Percentiles rank a stretch among this genome's conserved stretches.
Evolutionary conservation across 1,140 invertebrate genomes (phyloP).

Genomic region (Pseudomyrmex cubaensis): DNA sequence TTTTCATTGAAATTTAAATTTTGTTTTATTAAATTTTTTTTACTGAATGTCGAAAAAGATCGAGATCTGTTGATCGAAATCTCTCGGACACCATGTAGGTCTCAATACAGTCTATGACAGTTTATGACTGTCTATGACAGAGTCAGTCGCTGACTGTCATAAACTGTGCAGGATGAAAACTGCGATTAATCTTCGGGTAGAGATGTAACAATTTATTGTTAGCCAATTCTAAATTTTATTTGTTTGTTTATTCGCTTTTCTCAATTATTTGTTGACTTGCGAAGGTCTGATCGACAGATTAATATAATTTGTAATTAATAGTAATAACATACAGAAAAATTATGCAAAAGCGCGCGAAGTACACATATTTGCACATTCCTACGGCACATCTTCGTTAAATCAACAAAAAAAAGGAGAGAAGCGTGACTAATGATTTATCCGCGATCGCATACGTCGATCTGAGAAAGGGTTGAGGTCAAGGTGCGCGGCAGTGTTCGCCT

Average conservation of each 20-base stretch:
- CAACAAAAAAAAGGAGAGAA: conserved; percentile 56
- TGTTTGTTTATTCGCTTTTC: neutral
- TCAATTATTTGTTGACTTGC: conserved; percentile 27
- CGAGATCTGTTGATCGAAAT: too few species aligned
- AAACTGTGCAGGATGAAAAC: neutral
- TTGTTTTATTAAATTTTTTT: too few species aligned
- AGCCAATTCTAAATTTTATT: neutral
- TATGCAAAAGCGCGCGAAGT: conserved; percentile 40
- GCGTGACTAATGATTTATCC: conserved; percentile 64
- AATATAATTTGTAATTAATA: conserved; percentile 22
- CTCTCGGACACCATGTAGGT: too few species aligned
- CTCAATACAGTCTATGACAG: too few species aligned
- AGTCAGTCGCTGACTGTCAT: neutral
- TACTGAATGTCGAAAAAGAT: too few species aligned
- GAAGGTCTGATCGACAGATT: conserved; percentile 43
- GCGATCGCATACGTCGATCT: conserved; percentile 50
- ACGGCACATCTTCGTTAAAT: conserved; percentile 58
- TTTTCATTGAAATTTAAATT: too few species aligned
- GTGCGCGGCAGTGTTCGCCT: conserved; percentile 52
- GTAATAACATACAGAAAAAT: conserved; percentile 35
- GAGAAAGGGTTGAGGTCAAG: conserved; percentile 69
- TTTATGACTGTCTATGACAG: too few species aligned
- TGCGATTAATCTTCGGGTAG: conserved; percentile 13
- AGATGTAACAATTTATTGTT: conserved; percentile 3
- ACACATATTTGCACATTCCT: conserved; percentile 41